phyloP scores from a whole-genome alignment of 1,140 invertebrate species.

The Galleria mellonella region DNA sequence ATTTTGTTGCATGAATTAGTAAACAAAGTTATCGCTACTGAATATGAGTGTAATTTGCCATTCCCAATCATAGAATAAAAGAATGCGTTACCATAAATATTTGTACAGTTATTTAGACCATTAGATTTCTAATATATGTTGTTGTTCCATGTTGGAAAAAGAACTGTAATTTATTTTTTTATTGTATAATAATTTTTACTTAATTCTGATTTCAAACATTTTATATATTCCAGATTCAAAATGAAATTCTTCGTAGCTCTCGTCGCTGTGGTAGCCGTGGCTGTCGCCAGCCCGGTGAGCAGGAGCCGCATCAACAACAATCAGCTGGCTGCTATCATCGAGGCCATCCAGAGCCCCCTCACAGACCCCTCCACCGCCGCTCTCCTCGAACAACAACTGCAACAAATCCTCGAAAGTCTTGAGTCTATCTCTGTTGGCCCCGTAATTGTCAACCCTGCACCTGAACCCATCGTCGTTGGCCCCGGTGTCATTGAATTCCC shows the following conservation, averaged over 20 bases:
- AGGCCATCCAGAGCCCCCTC: slow-evolving; percentile 44
- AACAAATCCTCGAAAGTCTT: slow-evolving; percentile 11
- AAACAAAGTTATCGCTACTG: too few species aligned
- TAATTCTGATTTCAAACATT: too few species aligned
- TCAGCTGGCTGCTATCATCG: slow-evolving; percentile 35
- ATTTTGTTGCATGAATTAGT: too few species aligned
- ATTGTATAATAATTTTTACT: too few species aligned
- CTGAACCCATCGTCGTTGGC: slow-evolving; percentile 10
- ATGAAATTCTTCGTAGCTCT: slow-evolving; percentile 51
- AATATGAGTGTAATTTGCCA: too few species aligned
- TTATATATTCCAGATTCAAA: slow-evolving; percentile 9
- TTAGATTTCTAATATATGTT: too few species aligned
- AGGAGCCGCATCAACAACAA: slow-evolving; percentile 4
- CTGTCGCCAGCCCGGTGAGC: slow-evolving; percentile 25
- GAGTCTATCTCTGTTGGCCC: slow-evolving; percentile 20
- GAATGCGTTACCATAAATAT: too few species aligned
- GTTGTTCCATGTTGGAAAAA: too few species aligned
- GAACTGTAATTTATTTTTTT: too few species aligned
- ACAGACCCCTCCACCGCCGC: slow-evolving; percentile 48
- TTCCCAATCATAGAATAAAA: too few species aligned
- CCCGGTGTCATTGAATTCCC: slow-evolving; percentile 10
- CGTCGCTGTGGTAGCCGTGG: slow-evolving; percentile 31
- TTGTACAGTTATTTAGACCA: too few species aligned
- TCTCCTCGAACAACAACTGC: slow-evolving; percentile 27
- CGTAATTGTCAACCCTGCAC: slow-evolving; percentile 15